phyloP scores from a whole-genome alignment of 2,113 vertebrate genomes.

The Sterna hirundo region DNA sequence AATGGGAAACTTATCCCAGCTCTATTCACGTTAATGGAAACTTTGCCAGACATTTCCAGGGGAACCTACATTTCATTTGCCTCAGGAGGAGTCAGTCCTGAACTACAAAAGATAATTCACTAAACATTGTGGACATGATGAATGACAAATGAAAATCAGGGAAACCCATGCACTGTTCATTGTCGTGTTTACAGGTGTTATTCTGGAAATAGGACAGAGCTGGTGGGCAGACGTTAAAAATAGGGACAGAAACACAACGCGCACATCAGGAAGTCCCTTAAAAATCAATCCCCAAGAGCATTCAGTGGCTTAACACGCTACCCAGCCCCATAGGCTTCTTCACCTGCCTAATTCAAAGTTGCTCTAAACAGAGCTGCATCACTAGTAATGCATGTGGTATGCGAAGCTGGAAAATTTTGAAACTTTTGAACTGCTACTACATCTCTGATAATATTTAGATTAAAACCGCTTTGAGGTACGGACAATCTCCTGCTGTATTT shows the following conservation, averaged over 20 bases:
- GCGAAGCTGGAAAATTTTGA: not conserved
- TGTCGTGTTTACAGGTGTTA: not conserved
- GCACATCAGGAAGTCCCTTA: not conserved
- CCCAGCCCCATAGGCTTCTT: not conserved
- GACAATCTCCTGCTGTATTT: not conserved
- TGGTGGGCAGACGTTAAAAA: not conserved
- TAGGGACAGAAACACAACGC: not conserved
- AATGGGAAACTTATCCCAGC: not conserved
- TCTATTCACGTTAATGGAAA: not conserved
- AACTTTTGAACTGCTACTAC: not conserved
- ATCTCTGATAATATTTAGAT: not conserved
- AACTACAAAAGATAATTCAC: not conserved
- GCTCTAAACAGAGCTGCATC: not conserved
- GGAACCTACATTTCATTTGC: not conserved
- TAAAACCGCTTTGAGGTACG: not conserved
- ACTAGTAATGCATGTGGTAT: not conserved
- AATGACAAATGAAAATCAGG: not conserved
- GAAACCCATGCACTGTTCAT: not conserved
- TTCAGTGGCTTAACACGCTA: fast-evolving
- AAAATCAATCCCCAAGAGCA: not conserved
- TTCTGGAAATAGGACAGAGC: not conserved
- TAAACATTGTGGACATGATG: not conserved
- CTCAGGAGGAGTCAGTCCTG: not conserved
- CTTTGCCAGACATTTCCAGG: not conserved
- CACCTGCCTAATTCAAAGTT: not conserved